Base-by-base conservation (phyloP, 1,140 invertebrate genomes). In the Tetranychus cinnabarinus region DNA sequence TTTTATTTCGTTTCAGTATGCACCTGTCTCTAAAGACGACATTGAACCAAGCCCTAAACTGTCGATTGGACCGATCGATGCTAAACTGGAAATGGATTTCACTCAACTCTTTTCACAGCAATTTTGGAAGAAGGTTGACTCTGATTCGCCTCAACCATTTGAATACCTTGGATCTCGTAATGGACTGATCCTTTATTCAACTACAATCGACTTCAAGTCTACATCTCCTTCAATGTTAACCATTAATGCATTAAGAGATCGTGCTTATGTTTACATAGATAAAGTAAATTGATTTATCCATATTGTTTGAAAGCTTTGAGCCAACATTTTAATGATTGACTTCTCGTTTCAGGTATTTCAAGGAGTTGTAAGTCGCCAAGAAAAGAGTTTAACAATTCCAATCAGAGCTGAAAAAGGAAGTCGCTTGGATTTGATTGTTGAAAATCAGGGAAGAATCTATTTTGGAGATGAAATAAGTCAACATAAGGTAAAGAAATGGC, bases 181-280 rank as follows among this genome's bases (percentile, higher is more conserved):
- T 57, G 85, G 85, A 13, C 77, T 86, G 59, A 75, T 86, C 6
- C 67, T 87, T 1, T 90, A 89, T 67, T 78, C 82, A 67, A 80
- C 80, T 0, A 67, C 64, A 1, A 66, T 89, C 7, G 72, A 75
- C 3, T 65, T 67, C 13, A 65, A 67, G 33, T 67, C 72, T 2
- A 69, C 74, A 7, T 76, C 81, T 67, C 77, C 80, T 15, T 70
- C 76, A 2, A 37, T 77, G 37, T 68, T 88, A 0, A 67, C 72
- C 48, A 75, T 84, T 15, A 66, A 67, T 2, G 75, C 77, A 34
- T 72, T 84, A 2, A 74, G 77, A 33, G 87, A 91, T 71, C 76
- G 84, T 63, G 84, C 80, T 2, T 77, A 83, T 56, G 78, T 89
- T 47, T 85, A 80, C 69, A 71, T 88, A 1, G 79, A 88, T 70